These are phyloP conservation scores for Subacronicta megacephala DNA, from an alignment of 2,888 invertebrate species.

Conservation along the genomic window DNA sequence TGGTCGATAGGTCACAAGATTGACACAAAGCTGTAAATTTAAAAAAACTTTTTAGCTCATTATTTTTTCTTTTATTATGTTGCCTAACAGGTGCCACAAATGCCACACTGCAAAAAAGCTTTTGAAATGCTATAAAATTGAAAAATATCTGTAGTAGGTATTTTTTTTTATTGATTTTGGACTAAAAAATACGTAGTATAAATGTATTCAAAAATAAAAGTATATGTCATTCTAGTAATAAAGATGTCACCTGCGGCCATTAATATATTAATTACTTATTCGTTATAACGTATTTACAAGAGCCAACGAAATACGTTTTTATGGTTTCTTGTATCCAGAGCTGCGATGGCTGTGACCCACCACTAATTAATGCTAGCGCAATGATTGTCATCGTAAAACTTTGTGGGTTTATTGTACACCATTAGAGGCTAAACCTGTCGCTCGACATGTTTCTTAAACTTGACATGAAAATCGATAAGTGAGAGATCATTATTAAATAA, in stretches of 20 bases:
- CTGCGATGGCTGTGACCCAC: constrained; percentile 21
- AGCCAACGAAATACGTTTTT: constrained; percentile 59
- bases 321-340: constrained; percentile 41
- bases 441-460: constrained; percentile 47
- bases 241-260: constrained; percentile 51
- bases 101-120: constrained; percentile 19
- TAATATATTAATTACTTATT: constrained; percentile 59
- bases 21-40: constrained; percentile 6
- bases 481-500: constrained; percentile 29
- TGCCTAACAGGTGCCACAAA: constrained; percentile 29
- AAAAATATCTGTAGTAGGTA: constrained; percentile 47
- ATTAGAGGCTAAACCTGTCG: constrained; percentile 50
- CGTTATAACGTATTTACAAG: constrained; percentile 58
- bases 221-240: constrained; percentile 41
- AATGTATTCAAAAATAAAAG: constrained; percentile 22
- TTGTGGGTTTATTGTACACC: constrained; percentile 54
- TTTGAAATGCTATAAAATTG: constrained; percentile 36
- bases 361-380: constrained; percentile 57
- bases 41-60: constrained; percentile 14
- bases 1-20: not conserved
- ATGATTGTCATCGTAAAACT: constrained; percentile 61
- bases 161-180: constrained; percentile 25
- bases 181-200: constrained; percentile 24
- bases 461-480: constrained; percentile 46
- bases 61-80: constrained; percentile 33